A percentile compares a stretch with the other conserved stretches of the same genome.
These are phyloP conservation scores for Pegoplata infirma DNA, from an alignment of 2,888 invertebrate genomes.

Conservation along the genomic window DNA sequence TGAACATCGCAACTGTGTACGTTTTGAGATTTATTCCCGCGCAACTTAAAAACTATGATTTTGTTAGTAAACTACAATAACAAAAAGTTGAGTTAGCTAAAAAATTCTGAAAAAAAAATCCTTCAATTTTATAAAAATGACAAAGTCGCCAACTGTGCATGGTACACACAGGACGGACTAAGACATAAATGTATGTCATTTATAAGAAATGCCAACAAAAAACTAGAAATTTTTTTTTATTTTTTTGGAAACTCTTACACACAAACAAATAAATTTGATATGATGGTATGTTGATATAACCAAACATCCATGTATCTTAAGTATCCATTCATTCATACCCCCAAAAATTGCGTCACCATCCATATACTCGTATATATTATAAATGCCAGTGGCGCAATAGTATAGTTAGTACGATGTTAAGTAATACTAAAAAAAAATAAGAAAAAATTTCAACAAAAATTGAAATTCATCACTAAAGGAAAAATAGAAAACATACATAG, in stretches of 20 bases:
- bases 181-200: background rate
- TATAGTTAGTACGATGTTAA: background rate
- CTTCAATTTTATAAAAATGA: background rate
- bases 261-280: too few relatives aligned
- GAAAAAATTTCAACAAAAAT: background rate
- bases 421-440: background rate
- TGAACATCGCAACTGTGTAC: too few relatives aligned
- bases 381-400: background rate
- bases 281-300: too few relatives aligned
- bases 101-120: background rate
- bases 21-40: background rate
- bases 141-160: slow-evolving; percentile 1
- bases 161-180: background rate
- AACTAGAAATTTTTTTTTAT: too few relatives aligned
- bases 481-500: too few relatives aligned
- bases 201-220: background rate
- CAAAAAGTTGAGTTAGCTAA: background rate
- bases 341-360: too few relatives aligned
- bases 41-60: background rate
- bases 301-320: too few relatives aligned
- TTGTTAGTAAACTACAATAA: background rate
- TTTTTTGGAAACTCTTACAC: background rate
- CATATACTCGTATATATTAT: too few relatives aligned
- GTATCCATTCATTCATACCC: too few relatives aligned
- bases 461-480: background rate